Percentiles rank a stretch among this genome's conserved stretches.
Conservation (phyloP, 2,113 vertebrate species). For the Nycticebus coucang region DNA sequence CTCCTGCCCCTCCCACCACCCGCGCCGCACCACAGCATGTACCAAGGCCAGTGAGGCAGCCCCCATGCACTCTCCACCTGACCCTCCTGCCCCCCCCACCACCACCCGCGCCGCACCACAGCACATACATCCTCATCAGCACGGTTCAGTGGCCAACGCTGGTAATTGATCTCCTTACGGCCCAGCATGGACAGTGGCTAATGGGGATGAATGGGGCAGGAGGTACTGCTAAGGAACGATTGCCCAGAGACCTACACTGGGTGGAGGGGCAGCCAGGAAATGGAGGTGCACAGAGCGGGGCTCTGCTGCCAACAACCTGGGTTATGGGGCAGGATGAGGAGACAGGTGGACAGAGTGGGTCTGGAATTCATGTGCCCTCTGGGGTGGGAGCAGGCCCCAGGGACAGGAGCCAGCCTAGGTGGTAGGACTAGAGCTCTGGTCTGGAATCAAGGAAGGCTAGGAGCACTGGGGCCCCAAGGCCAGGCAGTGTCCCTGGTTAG, state of each 20-base stretch:
- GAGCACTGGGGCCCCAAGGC: not conserved
- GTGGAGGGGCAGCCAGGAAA: not conserved
- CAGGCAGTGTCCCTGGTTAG: not conserved
- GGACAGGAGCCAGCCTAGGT: not conserved
- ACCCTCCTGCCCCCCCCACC: not conserved
- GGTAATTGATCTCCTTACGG: conserved; percentile 70
- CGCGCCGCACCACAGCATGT: too few relatives aligned
- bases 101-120: not conserved
- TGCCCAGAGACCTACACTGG: not conserved
- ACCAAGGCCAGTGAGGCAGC: not conserved
- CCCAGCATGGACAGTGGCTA: conserved; percentile 67
- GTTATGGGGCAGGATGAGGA: not conserved
- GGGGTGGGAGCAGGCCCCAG: not conserved
- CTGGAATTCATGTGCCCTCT: not conserved
- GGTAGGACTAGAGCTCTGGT: not conserved
- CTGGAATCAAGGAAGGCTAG: not conserved
- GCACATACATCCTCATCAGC: conserved; percentile 71
- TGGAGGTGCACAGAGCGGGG: not conserved
- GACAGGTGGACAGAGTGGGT: not conserved
- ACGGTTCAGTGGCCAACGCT: conserved; percentile 67
- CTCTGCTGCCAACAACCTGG: not conserved
- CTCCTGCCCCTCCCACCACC: not conserved
- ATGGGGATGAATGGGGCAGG: conserved; percentile 73
- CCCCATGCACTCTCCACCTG: not conserved
- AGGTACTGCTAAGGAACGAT: not conserved